Evolutionary conservation across 2,113 vertebrate species (phyloP), one percentile per base, ranked within the genome.

Genomic region (Corythoichthys haematopterus): DNA sequence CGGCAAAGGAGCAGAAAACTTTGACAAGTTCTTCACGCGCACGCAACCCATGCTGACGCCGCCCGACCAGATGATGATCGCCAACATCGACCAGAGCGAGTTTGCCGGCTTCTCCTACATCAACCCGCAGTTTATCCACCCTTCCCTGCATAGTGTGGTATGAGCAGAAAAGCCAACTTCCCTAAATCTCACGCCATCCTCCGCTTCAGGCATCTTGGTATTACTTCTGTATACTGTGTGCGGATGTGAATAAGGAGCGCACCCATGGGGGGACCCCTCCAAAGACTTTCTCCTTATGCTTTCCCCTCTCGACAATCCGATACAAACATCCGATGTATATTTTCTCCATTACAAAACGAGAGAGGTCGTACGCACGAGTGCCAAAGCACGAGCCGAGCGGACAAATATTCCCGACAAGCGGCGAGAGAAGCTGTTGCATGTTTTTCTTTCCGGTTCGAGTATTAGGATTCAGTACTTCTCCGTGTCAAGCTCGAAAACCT

Each of bases 81-180:
- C 97, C 68, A 99, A 99, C 91, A 95, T 99, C 65, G 97, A 99
- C 91, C 97, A 99, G 89, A 91, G 93, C 45, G 97, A 99, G 86
- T 99, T 99, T 0, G 95, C 96, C 28, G 97, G 97, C 59, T 99
- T 99, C 91, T 98, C 97, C 1, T 99, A 88, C 43, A 88, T 98
- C 85, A 99, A 99, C 85, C 91, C 92, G 16, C 95, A 98, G 88
- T 99, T 98, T 13, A 1, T 94, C 67, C 94, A 95, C 67, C 92
- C 97, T 2, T 86, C 92, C 3, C 66, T 94, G 64, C 91, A 94
- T 86, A 94, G 93, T 35, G 90, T 93, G 67, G 94, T 94, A 87
- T 99, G 96, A 98, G 84, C 59, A 2, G 6, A 43, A 43, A 43
- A 43, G 6, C 40, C 40, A 8, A 5, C 40, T 43, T 43, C 40